phyloP scores from a whole-genome alignment of 2,113 vertebrate genomes.

The Probosciger aterrimus region DNA sequence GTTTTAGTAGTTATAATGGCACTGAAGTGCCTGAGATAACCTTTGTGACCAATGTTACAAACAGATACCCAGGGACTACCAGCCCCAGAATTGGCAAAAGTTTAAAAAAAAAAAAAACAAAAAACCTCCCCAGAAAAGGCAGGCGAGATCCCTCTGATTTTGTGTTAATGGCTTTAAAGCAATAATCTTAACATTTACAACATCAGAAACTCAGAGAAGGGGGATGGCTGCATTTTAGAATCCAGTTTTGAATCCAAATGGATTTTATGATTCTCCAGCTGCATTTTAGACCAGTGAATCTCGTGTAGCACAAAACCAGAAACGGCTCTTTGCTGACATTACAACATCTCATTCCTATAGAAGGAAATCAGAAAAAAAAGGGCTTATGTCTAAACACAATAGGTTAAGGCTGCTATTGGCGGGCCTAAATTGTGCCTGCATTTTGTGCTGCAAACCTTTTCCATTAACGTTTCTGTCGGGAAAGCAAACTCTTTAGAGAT shows the following conservation, averaged over 20 bases:
- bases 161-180: neutral
- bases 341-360: constrained; percentile 11
- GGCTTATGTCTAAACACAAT: constrained; percentile 28
- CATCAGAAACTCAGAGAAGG: neutral
- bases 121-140: no score
- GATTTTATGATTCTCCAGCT: neutral
- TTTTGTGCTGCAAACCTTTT: constrained; percentile 49
- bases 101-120: no score
- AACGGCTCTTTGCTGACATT: neutral
- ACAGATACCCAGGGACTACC: rapidly evolving
- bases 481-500: constrained; percentile 26
- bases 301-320: neutral
- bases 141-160: neutral
- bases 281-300: neutral
- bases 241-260: neutral
- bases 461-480: constrained; percentile 36
- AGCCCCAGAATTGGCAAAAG: neutral
- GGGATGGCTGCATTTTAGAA: neutral
- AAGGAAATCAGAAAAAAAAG: constrained; percentile 20
- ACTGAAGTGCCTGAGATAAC: neutral
- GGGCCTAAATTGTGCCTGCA: constrained; percentile 32
- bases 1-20: neutral
- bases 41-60: neutral
- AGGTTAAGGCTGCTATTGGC: neutral
- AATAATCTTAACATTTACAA: neutral